Conservation (phyloP, 2,113 vertebrate genomes). For the Eurypyga helias region DNA sequence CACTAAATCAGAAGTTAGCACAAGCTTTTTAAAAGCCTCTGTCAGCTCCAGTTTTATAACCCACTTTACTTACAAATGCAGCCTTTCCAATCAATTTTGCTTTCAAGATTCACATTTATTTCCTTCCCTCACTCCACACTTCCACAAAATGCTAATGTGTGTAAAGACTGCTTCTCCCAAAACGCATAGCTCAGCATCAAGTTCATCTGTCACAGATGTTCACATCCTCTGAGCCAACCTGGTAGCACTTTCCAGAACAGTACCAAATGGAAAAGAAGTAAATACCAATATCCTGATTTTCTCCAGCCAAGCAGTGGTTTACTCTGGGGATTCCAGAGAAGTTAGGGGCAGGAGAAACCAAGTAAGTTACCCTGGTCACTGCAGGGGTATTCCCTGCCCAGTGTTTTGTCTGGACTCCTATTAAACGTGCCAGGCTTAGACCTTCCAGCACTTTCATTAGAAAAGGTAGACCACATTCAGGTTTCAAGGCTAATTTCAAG, state of each 20-base stretch:
- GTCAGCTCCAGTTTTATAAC: conserved; percentile 61
- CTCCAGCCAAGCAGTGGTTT: neutral
- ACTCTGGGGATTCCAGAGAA: neutral
- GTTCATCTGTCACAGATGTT: conserved; percentile 52
- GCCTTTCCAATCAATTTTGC: conserved; percentile 65
- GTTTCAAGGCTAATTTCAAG: neutral
- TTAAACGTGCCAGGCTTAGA: neutral
- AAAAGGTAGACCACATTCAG: neutral
- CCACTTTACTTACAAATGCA: conserved; percentile 63
- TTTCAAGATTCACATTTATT: conserved; percentile 66
- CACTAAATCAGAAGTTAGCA: conserved; percentile 57
- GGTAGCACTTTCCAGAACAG: neutral
- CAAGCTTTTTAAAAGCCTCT: conserved; percentile 45
- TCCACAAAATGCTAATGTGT: conserved; percentile 56
- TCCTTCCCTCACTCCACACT: conserved; percentile 32
- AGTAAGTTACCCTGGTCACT: neutral
- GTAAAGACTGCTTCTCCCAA: conserved; percentile 17
- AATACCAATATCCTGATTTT: neutral
- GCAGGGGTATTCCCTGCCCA: neutral
- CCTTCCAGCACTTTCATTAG: neutral
- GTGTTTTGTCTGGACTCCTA: neutral
- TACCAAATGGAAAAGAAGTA: neutral
- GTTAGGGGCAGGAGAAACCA: neutral
- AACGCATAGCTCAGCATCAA: conserved; percentile 28
- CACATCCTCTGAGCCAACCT: conserved; percentile 9